Evolutionary conservation across 2,113 vertebrate species (phyloP).

Genomic region (Ahaetulla prasina): DNA sequence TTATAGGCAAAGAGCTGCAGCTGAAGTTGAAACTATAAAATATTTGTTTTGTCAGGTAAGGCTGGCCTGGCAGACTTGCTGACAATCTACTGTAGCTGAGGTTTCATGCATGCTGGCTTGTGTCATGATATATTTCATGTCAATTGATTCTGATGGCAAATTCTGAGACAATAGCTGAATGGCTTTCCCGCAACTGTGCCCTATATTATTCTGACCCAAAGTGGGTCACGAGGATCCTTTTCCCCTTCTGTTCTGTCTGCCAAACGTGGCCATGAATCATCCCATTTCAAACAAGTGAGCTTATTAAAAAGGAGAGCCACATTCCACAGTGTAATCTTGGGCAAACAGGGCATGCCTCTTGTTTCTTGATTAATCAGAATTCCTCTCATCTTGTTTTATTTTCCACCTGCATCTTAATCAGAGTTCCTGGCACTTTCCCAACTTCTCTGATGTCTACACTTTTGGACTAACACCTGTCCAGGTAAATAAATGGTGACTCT

Average conservation of each 20-base stretch:
- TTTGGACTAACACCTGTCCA: constrained; percentile 9
- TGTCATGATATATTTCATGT: background rate
- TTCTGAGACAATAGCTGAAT: background rate
- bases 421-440: background rate
- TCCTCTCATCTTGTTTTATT: constrained; percentile 37
- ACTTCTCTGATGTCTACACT: background rate
- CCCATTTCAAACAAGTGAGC: constrained; percentile 48
- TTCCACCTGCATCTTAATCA: constrained; percentile 24
- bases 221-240: constrained; percentile 35
- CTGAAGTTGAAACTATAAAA: background rate
- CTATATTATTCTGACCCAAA: constrained; percentile 17
- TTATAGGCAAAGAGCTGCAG: background rate
- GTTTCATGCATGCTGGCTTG: background rate
- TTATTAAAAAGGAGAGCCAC: constrained; percentile 42
- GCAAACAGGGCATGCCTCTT: constrained; percentile 33
- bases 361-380: constrained; percentile 48
- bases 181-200: background rate
- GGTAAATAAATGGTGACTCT: constrained; percentile 8
- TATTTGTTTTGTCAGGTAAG: background rate
- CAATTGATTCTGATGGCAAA: background rate
- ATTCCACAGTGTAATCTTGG: constrained; percentile 43
- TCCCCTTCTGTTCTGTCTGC: constrained; percentile 16
- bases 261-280: constrained; percentile 25
- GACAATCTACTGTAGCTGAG: background rate
- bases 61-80: background rate